Evolutionary conservation across 1,140 invertebrate genomes (phyloP), one percentile per base, ranked within the genome.

Genomic region (Dinoponera quadriceps): DNA sequence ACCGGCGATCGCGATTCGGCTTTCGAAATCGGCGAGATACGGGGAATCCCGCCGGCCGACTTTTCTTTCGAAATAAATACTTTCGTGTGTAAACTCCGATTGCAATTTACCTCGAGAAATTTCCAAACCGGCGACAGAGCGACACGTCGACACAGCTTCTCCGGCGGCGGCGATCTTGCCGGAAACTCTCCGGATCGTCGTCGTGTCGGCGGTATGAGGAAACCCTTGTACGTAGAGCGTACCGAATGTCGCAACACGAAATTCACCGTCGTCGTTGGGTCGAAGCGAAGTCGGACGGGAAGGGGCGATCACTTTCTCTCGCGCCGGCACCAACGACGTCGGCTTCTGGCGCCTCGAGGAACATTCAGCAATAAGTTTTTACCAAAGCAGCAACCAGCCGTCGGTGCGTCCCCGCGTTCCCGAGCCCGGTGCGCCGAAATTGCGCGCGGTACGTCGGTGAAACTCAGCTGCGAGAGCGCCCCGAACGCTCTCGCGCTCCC

Each of bases 311-410:
- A 93, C 92, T 93, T 93, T 93, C 92, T 92, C 92, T 90, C 84
- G 7, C 72, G 85, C 33, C 73, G 86, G 83, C 78, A 84, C 84
- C 84, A 83, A 66, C 85, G 78, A 82, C 77, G 44, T 65, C 71
- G 85, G 87, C 59, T 86, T 85, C 81, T 71, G 48, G 82, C 83
- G 78, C 68, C 88, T 77, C 78, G 83, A 82, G 57, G 85, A 90
- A 89, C 93, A 93, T 91, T 93, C 91, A 86, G 82, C 90, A 80
- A 73, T 66, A 85, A 90, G 91, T 94, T 93, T 94, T 93, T 92
- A 93, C 90, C 86, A 91, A 92, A 90, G 91, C 86, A 91, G 85
- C 90, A 92, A 84, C 83, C 59, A 59, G 22, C 9, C 63, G 54
- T 22, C 54, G 55, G 29, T 69, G 20, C 44, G 57, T 54, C 22